Base-by-base conservation (phyloP, 2,888 invertebrate genomes). In the Archips xylosteana region DNA sequence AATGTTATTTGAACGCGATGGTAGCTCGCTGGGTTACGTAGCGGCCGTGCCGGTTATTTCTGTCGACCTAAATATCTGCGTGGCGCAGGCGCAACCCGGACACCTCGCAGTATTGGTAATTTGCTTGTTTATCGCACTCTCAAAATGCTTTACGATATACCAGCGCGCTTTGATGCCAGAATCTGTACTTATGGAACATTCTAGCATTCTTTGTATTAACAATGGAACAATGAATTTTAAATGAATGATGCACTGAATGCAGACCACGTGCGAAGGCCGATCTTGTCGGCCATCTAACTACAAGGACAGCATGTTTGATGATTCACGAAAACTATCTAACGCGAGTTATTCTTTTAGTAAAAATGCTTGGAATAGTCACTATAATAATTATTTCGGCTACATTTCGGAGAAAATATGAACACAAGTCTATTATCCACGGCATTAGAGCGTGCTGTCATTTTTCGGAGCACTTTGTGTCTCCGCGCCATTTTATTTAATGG, bases 61-160 rank as follows among this genome's bases (percentile, higher is more conserved):
- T 81, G 88, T 86, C 92, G 94, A 92, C 94, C 94, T 91, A 92
- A 92, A 94, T 94, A 91, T 90, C 89, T 84, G 85, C 84, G 87
- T 83, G 32, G 57, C 57, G 32, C 57, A 57, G 80, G 83, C 87
- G 85, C 82, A 83, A 70, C 74, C 77, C 75, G 75, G 74, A 75
- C 75, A 77, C 78, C 76, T 77, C 78, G 77, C 76, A 57, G 54
- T 66, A 78, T 78, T 78, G 79, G 79, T 81, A 85, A 82, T 85
- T 85, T 78, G 84, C 82, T 85, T 86, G 82, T 82, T 81, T 79
- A 80, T 79, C 76, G 76, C 78, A 77, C 74, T 76, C 75, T 65
- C 32, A 74, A n/a, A 76, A 75, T 68, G 71, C 71, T 75, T 78
- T 77, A 78, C 76, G 77, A 79, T 79, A 78, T 72, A 62, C 75